Evolutionary conservation across 2,888 invertebrate genomes (phyloP).

Genomic region (Macaria notata): DNA sequence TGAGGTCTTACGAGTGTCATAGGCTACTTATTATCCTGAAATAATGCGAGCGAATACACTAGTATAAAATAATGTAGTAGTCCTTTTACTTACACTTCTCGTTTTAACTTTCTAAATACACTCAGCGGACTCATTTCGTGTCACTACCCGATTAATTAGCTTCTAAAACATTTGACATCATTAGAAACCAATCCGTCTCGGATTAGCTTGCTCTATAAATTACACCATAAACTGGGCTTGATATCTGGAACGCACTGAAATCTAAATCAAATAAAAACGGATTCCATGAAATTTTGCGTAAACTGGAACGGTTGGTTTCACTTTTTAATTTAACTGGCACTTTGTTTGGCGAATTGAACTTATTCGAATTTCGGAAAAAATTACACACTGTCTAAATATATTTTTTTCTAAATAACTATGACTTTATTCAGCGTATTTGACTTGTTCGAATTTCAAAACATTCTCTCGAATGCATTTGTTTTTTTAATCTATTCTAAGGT

Average conservation of each 20-base stretch:
- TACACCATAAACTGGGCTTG: conserved; percentile 22
- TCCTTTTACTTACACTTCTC: conserved; percentile 47
- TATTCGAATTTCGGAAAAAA: too few relatives aligned
- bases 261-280: conserved; percentile 15
- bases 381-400: too few relatives aligned
- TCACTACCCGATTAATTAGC: not conserved
- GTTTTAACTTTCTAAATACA: conserved; percentile 46
- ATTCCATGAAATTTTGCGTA: conserved; percentile 28
- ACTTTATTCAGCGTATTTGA: too few relatives aligned
- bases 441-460: too few relatives aligned
- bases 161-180: conserved; percentile 3
- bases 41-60: too few relatives aligned
- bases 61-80: too few relatives aligned
- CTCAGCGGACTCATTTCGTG: conserved; percentile 50
- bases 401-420: too few relatives aligned
- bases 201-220: conserved; percentile 32
- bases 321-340: conserved; percentile 21
- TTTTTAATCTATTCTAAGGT: too few relatives aligned
- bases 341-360: not conserved
- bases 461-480: too few relatives aligned
- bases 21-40: too few relatives aligned
- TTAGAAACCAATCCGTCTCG: conserved; percentile 16
- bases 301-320: conserved; percentile 24
- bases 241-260: conserved; percentile 30
- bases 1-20: too few relatives aligned